These are phyloP conservation scores for Oreortyx pictus DNA, from an alignment of 2,797 vertebrate genomes.

Conservation along the genomic window DNA sequence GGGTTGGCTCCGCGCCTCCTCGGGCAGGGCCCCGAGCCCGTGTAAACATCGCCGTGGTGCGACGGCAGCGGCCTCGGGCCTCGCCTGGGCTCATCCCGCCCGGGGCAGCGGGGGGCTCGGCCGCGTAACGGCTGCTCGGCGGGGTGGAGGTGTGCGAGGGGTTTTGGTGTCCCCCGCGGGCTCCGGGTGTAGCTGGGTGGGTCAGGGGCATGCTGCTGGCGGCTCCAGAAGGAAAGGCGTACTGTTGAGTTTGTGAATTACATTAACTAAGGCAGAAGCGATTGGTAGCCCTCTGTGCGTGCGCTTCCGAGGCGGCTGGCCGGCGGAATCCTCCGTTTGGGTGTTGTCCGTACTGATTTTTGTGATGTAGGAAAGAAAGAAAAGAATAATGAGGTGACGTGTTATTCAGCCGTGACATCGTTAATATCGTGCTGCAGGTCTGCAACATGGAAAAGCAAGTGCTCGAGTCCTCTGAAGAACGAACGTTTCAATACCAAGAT, in stretches of 20 bases:
- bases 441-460: constrained; percentile 86
- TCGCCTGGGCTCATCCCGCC: too few species aligned
- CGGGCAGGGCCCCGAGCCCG: too few species aligned
- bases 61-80: too few species aligned
- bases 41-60: too few species aligned
- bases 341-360: background rate
- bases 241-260: background rate
- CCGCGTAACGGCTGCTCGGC: too few species aligned
- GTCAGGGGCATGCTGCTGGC: background rate
- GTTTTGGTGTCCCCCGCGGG: background rate
- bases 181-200: background rate
- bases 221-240: background rate
- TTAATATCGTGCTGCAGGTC: background rate
- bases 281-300: accelerated
- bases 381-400: background rate
- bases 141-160: accelerated
- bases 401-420: background rate
- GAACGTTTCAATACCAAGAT: constrained; percentile 92
- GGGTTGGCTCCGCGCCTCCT: too few species aligned
- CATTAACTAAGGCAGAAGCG: background rate
- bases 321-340: accelerated
- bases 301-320: background rate
- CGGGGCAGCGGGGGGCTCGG: background rate
- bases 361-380: accelerated
- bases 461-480: constrained; percentile 82